A percentile compares a stretch with the other conserved stretches of the same genome.
Evolutionary conservation across 2,888 invertebrate genomes (phyloP).

Genomic region (Xylophagus ater): DNA sequence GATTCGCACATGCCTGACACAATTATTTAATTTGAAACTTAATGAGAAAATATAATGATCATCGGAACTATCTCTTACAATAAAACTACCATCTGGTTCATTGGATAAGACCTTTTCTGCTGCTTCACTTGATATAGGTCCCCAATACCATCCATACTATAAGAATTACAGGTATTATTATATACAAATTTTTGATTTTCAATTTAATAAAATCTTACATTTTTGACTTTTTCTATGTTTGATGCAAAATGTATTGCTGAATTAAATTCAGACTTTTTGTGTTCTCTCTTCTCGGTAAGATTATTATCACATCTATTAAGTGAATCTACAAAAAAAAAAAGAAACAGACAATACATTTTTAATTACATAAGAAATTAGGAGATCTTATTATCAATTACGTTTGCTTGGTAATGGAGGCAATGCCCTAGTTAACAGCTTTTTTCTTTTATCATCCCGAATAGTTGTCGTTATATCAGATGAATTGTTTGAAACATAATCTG

Average conservation of each 20-base stretch:
- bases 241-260: conserved; percentile 71
- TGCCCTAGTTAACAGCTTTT: conserved; percentile 52
- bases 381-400: too few species aligned
- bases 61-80: conserved; percentile 87
- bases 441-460: conserved; percentile 34
- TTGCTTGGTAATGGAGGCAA: conserved; percentile 53
- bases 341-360: too few species aligned
- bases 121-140: conserved; percentile 80
- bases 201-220: conserved; percentile 50
- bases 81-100: conserved; percentile 89
- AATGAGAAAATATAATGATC: conserved; percentile 91
- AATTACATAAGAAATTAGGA: too few species aligned
- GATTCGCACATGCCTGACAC: conserved; percentile 81
- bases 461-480: conserved; percentile 27
- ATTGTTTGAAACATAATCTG: conserved; percentile 20
- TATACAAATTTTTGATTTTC: not conserved
- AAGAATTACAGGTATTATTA: conserved; percentile 23
- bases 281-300: conserved; percentile 20
- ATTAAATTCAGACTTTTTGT: conserved; percentile 30
- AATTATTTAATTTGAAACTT: conserved; percentile 83
- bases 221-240: conserved; percentile 87
- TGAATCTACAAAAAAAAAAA: too few species aligned
- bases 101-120: conserved; percentile 84
- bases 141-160: conserved; percentile 95
- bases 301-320: too few species aligned